Base-by-base conservation (phyloP, 2,888 invertebrate genomes). In the Cataglyphis livida region DNA sequence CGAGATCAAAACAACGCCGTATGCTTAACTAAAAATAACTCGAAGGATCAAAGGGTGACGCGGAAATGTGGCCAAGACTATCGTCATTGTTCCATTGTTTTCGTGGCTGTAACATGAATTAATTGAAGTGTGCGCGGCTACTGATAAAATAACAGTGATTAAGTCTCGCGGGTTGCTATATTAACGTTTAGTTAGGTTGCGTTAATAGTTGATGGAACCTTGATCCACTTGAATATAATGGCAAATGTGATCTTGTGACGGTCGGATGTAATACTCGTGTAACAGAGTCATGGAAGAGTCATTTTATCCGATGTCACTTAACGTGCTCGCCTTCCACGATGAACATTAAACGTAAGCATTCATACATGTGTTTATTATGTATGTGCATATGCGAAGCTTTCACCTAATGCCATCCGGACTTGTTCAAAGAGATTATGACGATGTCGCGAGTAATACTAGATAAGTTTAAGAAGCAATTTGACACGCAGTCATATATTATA, bases 221-320 rank as follows among this genome's bases (percentile, higher is more conserved):
- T 79, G 78, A 79, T 79, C 78, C 59, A 71, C 78, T 79, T 79
- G 59, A 35, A 71, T 18, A 59, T 79, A 71, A 79, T 79, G 12
- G 71, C 44, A 15, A 44, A 44, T 15, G 44, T n/a, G 25, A 25
- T 25, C 25, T 25, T 25, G 25, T 25, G 59, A 61, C 51, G n/a
- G n/a, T 51, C 7, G n/a, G 51, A 35, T 79, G 44, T 59, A 25
- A 35, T 35, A 35, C 32, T 61, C 32, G 38, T 35, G 38, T 12
- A 9, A 18, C 6, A 28, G 18, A 12, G 1, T 1, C 18, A 25
- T 44, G 25, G 28, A 35, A 54, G 38, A 75, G 51, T 28, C 28
- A 28, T 28, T 66, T 54, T 28, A n/a, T 76, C 21, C n/a, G 41
- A 62, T 15, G 21, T 44, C n/a, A 61, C 7, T 38, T 71, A 6